Evolutionary conservation across 2,888 invertebrate species (phyloP).

Genomic region (Agonum fuliginosum): DNA sequence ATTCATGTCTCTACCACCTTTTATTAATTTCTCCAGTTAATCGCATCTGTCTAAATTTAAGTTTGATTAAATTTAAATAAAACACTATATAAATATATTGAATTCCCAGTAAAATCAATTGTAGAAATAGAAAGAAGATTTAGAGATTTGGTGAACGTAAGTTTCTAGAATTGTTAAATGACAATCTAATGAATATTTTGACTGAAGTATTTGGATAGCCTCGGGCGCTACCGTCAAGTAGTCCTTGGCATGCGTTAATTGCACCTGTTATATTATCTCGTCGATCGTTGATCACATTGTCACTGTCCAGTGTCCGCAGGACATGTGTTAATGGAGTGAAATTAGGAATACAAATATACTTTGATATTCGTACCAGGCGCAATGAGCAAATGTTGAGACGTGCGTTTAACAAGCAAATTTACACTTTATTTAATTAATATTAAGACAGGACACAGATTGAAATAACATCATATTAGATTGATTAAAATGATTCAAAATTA

Average conservation of each 20-base stretch:
- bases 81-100: constrained; percentile 2
- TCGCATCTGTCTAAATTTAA: no score
- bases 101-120: constrained; percentile 12
- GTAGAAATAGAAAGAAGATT: constrained; percentile 6
- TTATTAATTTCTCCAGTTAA: no score
- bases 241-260: constrained; percentile 56
- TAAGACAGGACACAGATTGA: no score
- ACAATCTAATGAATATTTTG: constrained; percentile 47
- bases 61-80: constrained; percentile 8
- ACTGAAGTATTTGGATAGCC: constrained; percentile 45
- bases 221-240: neutral
- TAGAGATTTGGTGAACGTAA: constrained; percentile 21
- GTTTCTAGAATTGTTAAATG: constrained; percentile 43
- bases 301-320: constrained; percentile 36
- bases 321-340: constrained; percentile 56
- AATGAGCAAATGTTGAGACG: no score
- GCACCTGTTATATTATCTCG: constrained; percentile 52
- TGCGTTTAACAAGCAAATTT: no score
- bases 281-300: constrained; percentile 50
- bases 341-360: constrained; percentile 34
- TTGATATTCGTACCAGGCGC: constrained; percentile 1
- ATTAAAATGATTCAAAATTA: no score
- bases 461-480: no score
- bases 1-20: no score
- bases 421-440: no score